Evolutionary conservation across 2,113 vertebrate species (phyloP).

Genomic region (Burhinus bistriatus): DNA sequence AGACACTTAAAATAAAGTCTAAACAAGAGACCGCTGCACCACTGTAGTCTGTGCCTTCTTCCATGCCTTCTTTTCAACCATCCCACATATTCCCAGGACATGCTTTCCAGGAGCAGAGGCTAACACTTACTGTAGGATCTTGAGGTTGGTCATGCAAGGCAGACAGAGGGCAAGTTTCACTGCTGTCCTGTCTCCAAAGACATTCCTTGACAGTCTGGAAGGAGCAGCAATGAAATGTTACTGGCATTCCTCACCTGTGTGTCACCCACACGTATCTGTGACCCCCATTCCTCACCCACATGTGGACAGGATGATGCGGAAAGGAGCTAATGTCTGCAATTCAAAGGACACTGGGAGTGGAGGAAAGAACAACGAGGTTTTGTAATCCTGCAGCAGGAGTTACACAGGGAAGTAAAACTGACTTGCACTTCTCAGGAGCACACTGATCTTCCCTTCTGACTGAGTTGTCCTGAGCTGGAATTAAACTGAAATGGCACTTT

Average conservation of each 20-base stretch:
- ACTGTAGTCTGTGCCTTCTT: neutral
- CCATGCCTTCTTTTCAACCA: neutral
- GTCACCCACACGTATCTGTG: accelerated
- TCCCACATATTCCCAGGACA: neutral
- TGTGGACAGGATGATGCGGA: neutral
- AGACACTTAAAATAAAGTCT: neutral
- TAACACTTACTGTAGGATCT: conserved; percentile 80
- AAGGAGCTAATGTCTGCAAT: neutral
- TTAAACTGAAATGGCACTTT: neutral
- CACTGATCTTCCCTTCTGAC: neutral
- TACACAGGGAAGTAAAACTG: neutral
- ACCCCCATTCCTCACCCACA: neutral
- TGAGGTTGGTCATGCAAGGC: conserved; percentile 64
- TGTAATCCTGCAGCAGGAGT: neutral
- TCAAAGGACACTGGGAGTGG: neutral
- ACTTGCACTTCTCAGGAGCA: neutral
- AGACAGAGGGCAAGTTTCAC: conserved; percentile 72
- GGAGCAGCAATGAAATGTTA: neutral
- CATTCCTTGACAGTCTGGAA: conserved; percentile 79
- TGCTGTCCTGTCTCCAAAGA: conserved; percentile 71
- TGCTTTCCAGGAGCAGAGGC: neutral
- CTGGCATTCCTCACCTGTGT: neutral
- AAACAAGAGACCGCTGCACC: neutral
- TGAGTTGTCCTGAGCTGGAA: neutral
- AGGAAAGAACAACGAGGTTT: neutral